Percentiles rank a stretch among this genome's conserved stretches.
phyloP scores from a whole-genome alignment of 2,113 vertebrate species.

The Ovis canadensis region DNA sequence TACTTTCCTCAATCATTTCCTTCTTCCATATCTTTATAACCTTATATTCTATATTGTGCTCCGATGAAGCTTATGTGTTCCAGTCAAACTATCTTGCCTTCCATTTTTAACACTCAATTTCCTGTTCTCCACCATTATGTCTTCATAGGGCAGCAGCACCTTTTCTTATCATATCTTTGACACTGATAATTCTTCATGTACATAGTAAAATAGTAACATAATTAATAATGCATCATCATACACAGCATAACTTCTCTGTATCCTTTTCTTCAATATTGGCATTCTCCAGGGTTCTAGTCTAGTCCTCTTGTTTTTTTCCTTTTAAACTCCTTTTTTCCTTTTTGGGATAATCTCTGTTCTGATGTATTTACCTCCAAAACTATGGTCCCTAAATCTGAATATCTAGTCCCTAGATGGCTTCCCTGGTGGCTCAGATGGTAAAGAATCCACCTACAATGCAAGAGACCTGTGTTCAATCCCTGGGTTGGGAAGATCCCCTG shows the following conservation, averaged over 20 bases:
- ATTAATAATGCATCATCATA: background rate
- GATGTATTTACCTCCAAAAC: background rate
- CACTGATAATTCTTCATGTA: background rate
- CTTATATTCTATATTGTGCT: background rate
- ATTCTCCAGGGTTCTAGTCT: background rate
- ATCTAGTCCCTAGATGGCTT: background rate
- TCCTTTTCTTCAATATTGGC: background rate
- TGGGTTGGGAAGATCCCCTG: background rate
- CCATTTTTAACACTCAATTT: conserved; percentile 44
- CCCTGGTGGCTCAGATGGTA: background rate
- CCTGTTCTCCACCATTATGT: background rate
- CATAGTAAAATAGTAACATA: background rate
- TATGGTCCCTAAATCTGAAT: background rate
- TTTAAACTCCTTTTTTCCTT: background rate
- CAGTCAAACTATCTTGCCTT: conserved; percentile 4
- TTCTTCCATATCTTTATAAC: background rate
- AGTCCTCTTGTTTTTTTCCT: background rate
- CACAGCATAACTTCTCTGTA: background rate
- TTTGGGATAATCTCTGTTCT: background rate
- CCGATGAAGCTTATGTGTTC: background rate
- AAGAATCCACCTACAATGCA: background rate
- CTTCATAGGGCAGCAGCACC: background rate
- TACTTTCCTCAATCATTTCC: background rate
- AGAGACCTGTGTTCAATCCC: background rate
- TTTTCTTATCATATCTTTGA: conserved; percentile 5